These are phyloP conservation scores for Climacteris rufus DNA, from an alignment of 2,113 vertebrate species.

Conservation along the genomic window DNA sequence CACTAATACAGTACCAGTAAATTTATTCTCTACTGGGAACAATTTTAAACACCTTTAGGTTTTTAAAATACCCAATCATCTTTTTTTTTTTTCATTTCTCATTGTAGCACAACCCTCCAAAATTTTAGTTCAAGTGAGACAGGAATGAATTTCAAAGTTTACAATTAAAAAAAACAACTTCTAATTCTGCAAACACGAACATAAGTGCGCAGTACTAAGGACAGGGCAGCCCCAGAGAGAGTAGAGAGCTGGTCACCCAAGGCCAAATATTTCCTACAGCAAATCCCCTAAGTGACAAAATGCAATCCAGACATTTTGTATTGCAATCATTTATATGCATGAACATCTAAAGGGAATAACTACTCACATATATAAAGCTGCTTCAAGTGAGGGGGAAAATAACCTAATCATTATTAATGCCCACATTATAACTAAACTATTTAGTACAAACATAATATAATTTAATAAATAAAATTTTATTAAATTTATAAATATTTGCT, in stretches of 20 bases:
- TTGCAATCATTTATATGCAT: background rate
- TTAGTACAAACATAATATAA: background rate
- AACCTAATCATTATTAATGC: background rate
- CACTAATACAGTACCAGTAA: background rate
- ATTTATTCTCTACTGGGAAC: background rate
- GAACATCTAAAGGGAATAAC: background rate
- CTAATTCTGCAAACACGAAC: background rate
- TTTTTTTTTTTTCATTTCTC: background rate
- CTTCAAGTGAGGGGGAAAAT: background rate
- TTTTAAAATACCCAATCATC: accelerated
- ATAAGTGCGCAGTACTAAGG: background rate
- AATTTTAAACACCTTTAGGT: background rate
- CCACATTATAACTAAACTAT: background rate
- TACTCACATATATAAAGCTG: background rate
- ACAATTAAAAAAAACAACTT: background rate
- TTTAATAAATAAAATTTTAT: background rate
- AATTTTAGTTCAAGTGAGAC: background rate
- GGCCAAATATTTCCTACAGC: background rate
- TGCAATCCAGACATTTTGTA: background rate
- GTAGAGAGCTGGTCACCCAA: background rate
- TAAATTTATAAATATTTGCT: background rate
- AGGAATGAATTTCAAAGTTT: background rate
- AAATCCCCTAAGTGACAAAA: background rate
- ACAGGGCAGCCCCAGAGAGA: background rate
- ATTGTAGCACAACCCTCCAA: accelerated